Evolutionary conservation across 2,888 invertebrate genomes (phyloP).

Genomic region (Villa cingulata): DNA sequence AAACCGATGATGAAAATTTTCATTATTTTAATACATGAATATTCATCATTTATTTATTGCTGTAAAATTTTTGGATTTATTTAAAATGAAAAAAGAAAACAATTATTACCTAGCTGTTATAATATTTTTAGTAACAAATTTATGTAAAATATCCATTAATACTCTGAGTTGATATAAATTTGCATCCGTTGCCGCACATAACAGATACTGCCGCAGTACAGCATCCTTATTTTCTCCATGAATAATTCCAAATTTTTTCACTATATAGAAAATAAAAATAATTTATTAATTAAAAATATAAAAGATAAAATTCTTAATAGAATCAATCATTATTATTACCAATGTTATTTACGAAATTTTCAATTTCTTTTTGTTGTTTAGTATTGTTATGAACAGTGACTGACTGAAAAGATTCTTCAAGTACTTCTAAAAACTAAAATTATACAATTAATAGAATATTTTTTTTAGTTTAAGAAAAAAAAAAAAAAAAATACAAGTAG

Average conservation of each 20-base stretch:
- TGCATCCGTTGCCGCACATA: slow-evolving; percentile 55
- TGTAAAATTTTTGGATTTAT: not conserved
- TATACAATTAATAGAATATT: no score
- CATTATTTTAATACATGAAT: no score
- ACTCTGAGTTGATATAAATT: slow-evolving; percentile 63
- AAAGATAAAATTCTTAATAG: not conserved
- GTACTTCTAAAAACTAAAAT: slow-evolving; percentile 61
- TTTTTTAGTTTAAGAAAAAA: no score
- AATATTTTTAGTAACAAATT: slow-evolving; percentile 55
- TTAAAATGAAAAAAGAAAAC: not conserved
- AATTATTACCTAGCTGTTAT: slow-evolving; percentile 55
- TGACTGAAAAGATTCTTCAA: slow-evolving; percentile 82
- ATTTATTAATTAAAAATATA: not conserved
- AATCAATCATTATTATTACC: slow-evolving; percentile 18
- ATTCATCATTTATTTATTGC: no score
- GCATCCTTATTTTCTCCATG: slow-evolving; percentile 60
- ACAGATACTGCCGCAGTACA: slow-evolving; percentile 60
- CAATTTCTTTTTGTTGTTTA: slow-evolving; percentile 53
- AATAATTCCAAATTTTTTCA: slow-evolving; percentile 49
- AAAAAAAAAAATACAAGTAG: not conserved
- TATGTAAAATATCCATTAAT: slow-evolving; percentile 60
- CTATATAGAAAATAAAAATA: slow-evolving; percentile 19
- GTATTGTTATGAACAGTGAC: slow-evolving; percentile 69
- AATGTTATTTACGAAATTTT: slow-evolving; percentile 55
- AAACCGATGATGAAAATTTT: no score